Evolutionary conservation across 2,888 invertebrate genomes (phyloP).

Genomic region (Ametastegia equiseti): DNA sequence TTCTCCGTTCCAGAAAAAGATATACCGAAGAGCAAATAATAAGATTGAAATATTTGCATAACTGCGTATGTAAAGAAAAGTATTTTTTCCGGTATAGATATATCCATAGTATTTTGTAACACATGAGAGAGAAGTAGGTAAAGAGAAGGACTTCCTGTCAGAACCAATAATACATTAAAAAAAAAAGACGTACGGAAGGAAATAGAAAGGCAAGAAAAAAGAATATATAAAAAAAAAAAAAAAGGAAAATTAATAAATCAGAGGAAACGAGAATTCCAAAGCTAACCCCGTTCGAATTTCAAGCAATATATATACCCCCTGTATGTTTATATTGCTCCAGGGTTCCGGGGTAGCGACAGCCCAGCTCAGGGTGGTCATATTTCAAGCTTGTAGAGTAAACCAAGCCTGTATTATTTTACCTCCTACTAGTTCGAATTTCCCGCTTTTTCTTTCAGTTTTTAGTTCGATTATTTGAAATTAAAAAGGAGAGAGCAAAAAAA

Average conservation of each 20-base stretch:
- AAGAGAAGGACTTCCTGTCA: background rate
- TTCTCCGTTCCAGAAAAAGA: no score
- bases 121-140: no score
- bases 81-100: background rate
- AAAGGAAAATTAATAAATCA: background rate
- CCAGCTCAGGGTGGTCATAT: conserved; percentile 65
- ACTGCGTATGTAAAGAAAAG: no score
- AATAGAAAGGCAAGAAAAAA: background rate
- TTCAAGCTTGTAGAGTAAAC: conserved; percentile 60
- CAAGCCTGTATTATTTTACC: background rate
- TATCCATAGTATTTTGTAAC: no score
- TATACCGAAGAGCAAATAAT: no score
- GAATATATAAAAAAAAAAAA: background rate
- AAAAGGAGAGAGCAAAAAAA: no score
- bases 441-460: conserved; percentile 58
- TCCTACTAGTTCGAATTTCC: conserved; percentile 57
- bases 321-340: conserved; percentile 15
- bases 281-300: background rate
- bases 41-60: no score
- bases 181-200: background rate
- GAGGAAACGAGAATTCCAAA: background rate
- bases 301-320: background rate
- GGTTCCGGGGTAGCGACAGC: conserved; percentile 53
- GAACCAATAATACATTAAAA: background rate
- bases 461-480: no score